A percentile compares a stretch with the other conserved stretches of the same genome.
Evolutionary conservation across 2,797 vertebrate genomes (phyloP).

Genomic region (Chromis chromis): DNA sequence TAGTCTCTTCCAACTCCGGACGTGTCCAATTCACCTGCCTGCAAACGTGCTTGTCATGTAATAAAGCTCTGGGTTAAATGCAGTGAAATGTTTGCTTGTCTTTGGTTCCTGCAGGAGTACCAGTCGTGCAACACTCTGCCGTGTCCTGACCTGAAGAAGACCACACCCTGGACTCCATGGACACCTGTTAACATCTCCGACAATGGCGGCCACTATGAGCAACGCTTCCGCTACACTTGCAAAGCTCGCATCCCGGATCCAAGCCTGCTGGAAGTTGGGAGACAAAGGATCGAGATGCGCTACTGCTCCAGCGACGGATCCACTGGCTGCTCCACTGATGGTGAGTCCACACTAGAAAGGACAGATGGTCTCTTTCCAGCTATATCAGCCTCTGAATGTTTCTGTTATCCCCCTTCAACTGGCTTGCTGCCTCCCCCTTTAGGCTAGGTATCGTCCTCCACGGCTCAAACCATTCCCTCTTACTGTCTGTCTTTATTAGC

Average conservation of each 20-base stretch:
- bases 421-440: constrained; percentile 48
- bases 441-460: constrained; percentile 56
- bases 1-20: constrained; percentile 31
- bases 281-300: constrained; percentile 97
- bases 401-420: constrained; percentile 50
- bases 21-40: constrained; percentile 15
- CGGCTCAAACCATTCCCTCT: constrained; percentile 34
- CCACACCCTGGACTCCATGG: constrained; percentile 98
- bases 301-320: constrained; percentile 96
- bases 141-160: constrained; percentile 96
- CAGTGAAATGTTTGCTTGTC: background rate
- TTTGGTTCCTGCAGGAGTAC: constrained; percentile 87
- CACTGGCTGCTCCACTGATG: constrained; percentile 94
- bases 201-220: constrained; percentile 96
- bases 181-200: constrained; percentile 97
- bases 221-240: constrained; percentile 96
- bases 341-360: constrained; percentile 81
- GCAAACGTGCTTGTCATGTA: constrained; percentile 9
- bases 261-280: constrained; percentile 91
- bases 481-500: constrained; percentile 28
- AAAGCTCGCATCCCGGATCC: constrained; percentile 93
- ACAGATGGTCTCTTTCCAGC: constrained; percentile 52
- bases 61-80: background rate
- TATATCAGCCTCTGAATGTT: constrained; percentile 44
- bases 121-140: constrained; percentile 93